These are phyloP conservation scores for Lepetodrilus schrolli DNA, from an alignment of 2,888 invertebrate species.

Conservation along the genomic window DNA sequence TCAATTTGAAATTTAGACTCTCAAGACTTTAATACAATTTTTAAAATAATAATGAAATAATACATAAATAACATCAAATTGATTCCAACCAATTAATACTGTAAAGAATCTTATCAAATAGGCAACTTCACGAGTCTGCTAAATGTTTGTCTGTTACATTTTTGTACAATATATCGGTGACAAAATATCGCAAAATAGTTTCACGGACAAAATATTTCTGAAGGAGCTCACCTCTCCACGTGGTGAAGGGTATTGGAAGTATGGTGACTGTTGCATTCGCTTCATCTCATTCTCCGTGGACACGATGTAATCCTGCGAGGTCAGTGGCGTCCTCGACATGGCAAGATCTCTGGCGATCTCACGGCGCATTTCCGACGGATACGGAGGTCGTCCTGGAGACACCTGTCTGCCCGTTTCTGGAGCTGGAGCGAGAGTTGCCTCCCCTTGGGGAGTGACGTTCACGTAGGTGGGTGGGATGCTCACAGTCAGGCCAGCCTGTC, in stretches of 20 bases:
- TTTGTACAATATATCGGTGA: too few relatives aligned
- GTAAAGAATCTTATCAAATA: too few relatives aligned
- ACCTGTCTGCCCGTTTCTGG: constrained; percentile 30
- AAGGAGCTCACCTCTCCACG: too few relatives aligned
- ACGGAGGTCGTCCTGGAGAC: constrained; percentile 65
- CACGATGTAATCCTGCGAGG: constrained; percentile 57
- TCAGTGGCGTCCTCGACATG: constrained; percentile 62
- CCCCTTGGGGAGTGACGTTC: constrained; percentile 51
- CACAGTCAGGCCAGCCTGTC: constrained; percentile 33
- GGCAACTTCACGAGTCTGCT: too few relatives aligned
- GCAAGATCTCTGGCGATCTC: constrained; percentile 68
- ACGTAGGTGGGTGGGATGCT: constrained; percentile 61
- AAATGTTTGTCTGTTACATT: too few relatives aligned
- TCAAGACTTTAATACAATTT: too few relatives aligned
- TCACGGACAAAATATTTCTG: too few relatives aligned
- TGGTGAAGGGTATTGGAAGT: constrained; percentile 71
- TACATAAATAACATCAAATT: too few relatives aligned
- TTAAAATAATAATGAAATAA: too few relatives aligned
- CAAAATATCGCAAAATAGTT: too few relatives aligned
- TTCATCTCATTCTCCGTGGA: constrained; percentile 57
- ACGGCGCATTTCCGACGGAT: constrained; percentile 64
- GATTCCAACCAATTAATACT: too few relatives aligned
- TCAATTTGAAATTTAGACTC: too few relatives aligned
- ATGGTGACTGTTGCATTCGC: constrained; percentile 62
- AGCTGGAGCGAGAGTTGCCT: neutral